Conservation (phyloP, 2,888 invertebrate genomes). For the Allolobophora icterica region DNA sequence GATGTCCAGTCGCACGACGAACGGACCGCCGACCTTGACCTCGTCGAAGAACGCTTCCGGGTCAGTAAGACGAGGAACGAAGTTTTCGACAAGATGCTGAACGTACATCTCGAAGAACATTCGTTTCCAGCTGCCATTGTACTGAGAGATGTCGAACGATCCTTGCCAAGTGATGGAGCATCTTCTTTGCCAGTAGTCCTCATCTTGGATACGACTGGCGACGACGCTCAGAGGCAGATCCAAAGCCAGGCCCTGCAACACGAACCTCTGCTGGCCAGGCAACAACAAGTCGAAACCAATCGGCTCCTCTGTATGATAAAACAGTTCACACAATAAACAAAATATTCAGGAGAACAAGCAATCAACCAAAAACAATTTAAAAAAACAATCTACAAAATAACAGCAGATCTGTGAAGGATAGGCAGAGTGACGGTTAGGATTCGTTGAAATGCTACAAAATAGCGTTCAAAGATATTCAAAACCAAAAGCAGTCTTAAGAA, state of each 20-base stretch:
- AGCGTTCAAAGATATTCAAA: too few relatives aligned
- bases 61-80: constrained; percentile 27
- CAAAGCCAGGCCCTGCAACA: neutral
- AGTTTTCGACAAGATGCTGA: constrained; percentile 20
- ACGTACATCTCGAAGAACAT: constrained; percentile 25
- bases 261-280: constrained; percentile 7
- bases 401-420: too few relatives aligned
- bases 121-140: constrained; percentile 13
- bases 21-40: constrained; percentile 23
- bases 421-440: too few relatives aligned
- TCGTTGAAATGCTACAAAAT: too few relatives aligned
- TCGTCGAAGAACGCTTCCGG: neutral
- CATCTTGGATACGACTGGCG: neutral
- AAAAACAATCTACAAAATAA: too few relatives aligned
- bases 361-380: too few relatives aligned
- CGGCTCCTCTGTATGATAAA: constrained; percentile 9
- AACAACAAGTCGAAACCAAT: constrained; percentile 10
- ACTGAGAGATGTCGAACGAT: neutral
- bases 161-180: neutral
- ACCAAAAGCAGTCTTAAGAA: too few relatives aligned
- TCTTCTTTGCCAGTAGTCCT: constrained; percentile 26
- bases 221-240: constrained; percentile 21
- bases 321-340: too few relatives aligned
- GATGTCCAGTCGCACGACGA: constrained; percentile 13
- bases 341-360: too few relatives aligned